Conservation (phyloP, 2,888 invertebrate genomes). For the Epinotia brunnichana region DNA sequence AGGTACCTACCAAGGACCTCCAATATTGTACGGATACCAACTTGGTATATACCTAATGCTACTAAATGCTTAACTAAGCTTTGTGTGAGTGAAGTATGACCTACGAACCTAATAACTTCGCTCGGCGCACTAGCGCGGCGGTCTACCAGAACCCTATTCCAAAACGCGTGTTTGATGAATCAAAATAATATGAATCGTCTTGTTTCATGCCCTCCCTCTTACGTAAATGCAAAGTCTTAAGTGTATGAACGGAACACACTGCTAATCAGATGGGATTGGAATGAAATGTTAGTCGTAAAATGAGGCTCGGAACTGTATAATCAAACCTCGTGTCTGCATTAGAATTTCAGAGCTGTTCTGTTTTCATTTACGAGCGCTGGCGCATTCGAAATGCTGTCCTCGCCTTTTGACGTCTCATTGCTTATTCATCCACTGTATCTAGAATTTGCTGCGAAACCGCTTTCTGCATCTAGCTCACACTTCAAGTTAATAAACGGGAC, state of each 20-base stretch:
- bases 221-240: not conserved
- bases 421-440: slow-evolving; percentile 36
- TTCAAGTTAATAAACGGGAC: not conserved
- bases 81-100: not conserved
- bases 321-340: slow-evolving; percentile 30
- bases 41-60: no score
- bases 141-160: not conserved
- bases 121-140: not conserved
- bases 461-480: slow-evolving; percentile 3
- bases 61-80: no score
- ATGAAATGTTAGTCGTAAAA: not conserved
- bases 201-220: not conserved
- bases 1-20: no score
- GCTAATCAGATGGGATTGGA: not conserved
- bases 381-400: slow-evolving; percentile 29
- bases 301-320: slow-evolving; percentile 2
- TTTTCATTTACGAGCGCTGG: slow-evolving; percentile 38
- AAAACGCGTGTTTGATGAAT: not conserved
- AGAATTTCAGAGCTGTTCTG: slow-evolving; percentile 38
- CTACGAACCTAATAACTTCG: not conserved
- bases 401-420: slow-evolving; percentile 43
- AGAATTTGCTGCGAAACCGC: slow-evolving; percentile 15
- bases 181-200: not conserved
- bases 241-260: not conserved
- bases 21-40: no score